A percentile compares a stretch with the other conserved stretches of the same genome.
phyloP scores from a whole-genome alignment of 2,888 invertebrate species.

The Lasioglossum oenotherae region DNA sequence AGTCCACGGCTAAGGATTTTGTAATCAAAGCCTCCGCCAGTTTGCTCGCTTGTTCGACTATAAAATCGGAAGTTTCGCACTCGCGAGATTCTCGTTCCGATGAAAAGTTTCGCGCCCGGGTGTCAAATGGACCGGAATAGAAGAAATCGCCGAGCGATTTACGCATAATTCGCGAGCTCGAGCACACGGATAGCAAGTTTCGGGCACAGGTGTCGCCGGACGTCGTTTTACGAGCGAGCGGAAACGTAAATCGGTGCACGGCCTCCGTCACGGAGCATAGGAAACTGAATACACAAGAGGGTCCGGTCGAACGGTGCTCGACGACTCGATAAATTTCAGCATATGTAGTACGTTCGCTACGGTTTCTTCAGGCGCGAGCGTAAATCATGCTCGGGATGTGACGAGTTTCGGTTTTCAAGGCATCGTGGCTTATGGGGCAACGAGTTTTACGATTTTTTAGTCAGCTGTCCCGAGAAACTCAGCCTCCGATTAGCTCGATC shows the following conservation, averaged over 20 bases:
- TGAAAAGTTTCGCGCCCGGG: background rate
- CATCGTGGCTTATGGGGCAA: background rate
- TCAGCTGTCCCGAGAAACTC: background rate
- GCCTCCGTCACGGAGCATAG: constrained; percentile 64
- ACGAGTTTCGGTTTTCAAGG: background rate
- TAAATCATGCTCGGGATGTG: background rate
- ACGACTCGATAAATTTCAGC: constrained; percentile 31
- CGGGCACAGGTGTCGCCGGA: constrained; percentile 69
- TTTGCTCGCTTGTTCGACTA: background rate
- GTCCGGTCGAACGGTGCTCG: constrained; percentile 30
- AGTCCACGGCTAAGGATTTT: no score
- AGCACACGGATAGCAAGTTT: constrained; percentile 59
- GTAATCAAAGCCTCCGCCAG: no score
- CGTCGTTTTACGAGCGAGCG: constrained; percentile 68
- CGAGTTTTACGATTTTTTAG: background rate
- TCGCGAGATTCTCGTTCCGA: background rate
- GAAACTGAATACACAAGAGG: constrained; percentile 45
- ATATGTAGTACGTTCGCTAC: background rate
- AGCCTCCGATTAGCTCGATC: background rate
- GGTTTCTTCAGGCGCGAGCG: background rate
- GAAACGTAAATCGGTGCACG: constrained; percentile 67
- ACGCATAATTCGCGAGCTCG: constrained; percentile 23
- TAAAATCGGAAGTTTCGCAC: background rate
- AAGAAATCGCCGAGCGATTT: constrained; percentile 35
- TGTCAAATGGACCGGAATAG: background rate